These are phyloP conservation scores for Cryptocephalus moraei DNA, from an alignment of 2,888 invertebrate genomes.

Conservation along the genomic window DNA sequence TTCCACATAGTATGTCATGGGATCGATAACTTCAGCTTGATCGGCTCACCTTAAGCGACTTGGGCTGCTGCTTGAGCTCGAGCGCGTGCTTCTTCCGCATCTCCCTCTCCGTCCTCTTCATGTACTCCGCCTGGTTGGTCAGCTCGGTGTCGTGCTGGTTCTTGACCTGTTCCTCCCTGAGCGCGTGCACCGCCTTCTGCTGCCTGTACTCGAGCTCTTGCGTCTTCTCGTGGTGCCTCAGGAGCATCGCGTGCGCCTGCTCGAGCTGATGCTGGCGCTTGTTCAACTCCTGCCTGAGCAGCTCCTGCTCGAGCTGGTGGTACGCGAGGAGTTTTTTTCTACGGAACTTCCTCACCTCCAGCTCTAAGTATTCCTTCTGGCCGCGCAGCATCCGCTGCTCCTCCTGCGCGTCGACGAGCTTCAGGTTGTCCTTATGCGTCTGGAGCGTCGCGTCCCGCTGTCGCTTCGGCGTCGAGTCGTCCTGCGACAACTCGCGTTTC, in stretches of 20 bases:
- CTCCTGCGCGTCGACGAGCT: slow-evolving; percentile 83
- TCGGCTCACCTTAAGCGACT: slow-evolving; percentile 81
- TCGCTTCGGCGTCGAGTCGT: slow-evolving; percentile 84
- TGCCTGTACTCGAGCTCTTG: slow-evolving; percentile 93
- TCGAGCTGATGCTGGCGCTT: slow-evolving; percentile 93
- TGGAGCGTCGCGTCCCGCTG: slow-evolving; percentile 84
- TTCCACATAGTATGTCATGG: too few species aligned
- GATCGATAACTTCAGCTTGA: too few species aligned
- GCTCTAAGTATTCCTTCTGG: slow-evolving; percentile 84
- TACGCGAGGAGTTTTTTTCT: slow-evolving; percentile 78
- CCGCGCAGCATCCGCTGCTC: slow-evolving; percentile 78
- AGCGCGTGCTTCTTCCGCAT: slow-evolving; percentile 92
- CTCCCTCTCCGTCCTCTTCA: slow-evolving; percentile 87
- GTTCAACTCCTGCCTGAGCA: slow-evolving; percentile 84
- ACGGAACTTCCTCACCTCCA: slow-evolving; percentile 86
- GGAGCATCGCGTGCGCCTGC: slow-evolving; percentile 85
- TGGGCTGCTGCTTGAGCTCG: slow-evolving; percentile 96
- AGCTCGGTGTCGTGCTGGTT: slow-evolving; percentile 92
- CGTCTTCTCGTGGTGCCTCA: slow-evolving; percentile 94
- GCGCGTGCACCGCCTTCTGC: slow-evolving; percentile 86
- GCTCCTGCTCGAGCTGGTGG: slow-evolving; percentile 84
- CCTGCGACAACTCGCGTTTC: slow-evolving; percentile 87
- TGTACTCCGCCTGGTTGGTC: slow-evolving; percentile 93
- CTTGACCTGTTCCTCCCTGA: slow-evolving; percentile 75
- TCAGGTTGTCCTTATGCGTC: slow-evolving; percentile 84